These are phyloP conservation scores for Megathymus violae DNA, from an alignment of 1,140 invertebrate species.

Conservation along the genomic window DNA sequence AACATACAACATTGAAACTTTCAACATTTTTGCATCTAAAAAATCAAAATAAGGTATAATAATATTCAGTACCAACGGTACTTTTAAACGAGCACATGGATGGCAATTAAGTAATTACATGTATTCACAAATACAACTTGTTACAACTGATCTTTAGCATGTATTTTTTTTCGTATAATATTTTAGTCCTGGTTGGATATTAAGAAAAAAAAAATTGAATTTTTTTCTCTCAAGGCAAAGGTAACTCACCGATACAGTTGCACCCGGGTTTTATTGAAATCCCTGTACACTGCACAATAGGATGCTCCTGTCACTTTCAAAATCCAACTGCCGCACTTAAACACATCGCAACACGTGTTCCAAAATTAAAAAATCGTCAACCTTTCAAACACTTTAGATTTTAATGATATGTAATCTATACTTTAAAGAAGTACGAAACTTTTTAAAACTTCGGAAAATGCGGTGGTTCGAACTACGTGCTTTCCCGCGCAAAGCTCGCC, in stretches of 20 bases:
- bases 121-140: too few relatives aligned
- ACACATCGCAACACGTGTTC: constrained; percentile 55
- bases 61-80: too few relatives aligned
- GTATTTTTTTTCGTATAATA: too few relatives aligned
- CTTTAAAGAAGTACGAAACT: constrained; percentile 37
- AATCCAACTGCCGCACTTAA: constrained; percentile 58
- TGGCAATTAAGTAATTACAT: too few relatives aligned
- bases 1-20: too few relatives aligned
- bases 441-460: constrained; percentile 42
- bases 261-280: constrained; percentile 58
- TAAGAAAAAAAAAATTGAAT: not conserved
- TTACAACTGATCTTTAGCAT: too few relatives aligned
- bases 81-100: too few relatives aligned
- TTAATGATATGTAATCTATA: constrained; percentile 9
- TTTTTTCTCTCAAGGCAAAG: constrained; percentile 15
- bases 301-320: constrained; percentile 54
- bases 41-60: too few relatives aligned
- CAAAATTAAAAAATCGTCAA: constrained; percentile 29
- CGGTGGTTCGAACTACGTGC: constrained; percentile 62
- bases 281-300: constrained; percentile 62
- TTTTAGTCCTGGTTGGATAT: too few relatives aligned
- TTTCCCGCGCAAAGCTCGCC: constrained; percentile 77
- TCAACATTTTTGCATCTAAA: too few relatives aligned
- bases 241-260: constrained; percentile 57
- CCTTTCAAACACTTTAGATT: constrained; percentile 7